A percentile compares a stretch with the other conserved stretches of the same genome.
phyloP scores from a whole-genome alignment of 2,888 invertebrate species.

The Lobophora halterata region DNA sequence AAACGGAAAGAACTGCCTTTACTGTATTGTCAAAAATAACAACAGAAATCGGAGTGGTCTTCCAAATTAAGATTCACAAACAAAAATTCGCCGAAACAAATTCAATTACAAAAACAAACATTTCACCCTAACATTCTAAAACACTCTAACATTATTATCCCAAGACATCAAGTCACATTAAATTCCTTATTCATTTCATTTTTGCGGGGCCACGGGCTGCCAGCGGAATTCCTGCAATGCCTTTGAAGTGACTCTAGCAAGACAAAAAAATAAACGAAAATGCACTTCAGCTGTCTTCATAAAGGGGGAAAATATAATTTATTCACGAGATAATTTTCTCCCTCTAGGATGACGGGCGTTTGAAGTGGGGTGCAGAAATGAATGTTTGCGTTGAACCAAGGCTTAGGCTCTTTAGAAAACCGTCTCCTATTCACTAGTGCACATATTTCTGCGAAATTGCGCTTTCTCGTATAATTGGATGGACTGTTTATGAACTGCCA shows the following conservation, averaged over 20 bases:
- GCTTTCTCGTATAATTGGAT: conserved; percentile 24
- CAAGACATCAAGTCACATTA: conserved; percentile 75
- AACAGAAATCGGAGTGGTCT: background rate
- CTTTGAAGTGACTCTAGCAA: conserved; percentile 73
- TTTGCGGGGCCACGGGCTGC: conserved; percentile 66
- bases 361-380: conserved; percentile 65
- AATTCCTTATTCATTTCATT: conserved; percentile 75
- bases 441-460: conserved; percentile 28
- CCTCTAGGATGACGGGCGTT: conserved; percentile 64
- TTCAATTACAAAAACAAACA: conserved; percentile 68
- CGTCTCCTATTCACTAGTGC: conserved; percentile 37
- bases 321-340: conserved; percentile 81
- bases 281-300: conserved; percentile 79
- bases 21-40: too few relatives aligned
- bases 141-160: conserved; percentile 71
- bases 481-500: conserved; percentile 17
- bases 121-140: conserved; percentile 60
- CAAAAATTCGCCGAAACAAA: conserved; percentile 41
- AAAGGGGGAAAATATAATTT: conserved; percentile 78
- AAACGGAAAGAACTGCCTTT: too few relatives aligned
- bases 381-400: conserved; percentile 63
- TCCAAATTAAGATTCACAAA: background rate
- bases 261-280: conserved; percentile 73
- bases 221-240: conserved; percentile 66
- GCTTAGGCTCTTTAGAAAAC: conserved; percentile 41